Percentiles rank a stretch among this genome's conserved stretches.
Conservation (phyloP, 2,797 vertebrate species). For the Phyllotis vaccarum region DNA sequence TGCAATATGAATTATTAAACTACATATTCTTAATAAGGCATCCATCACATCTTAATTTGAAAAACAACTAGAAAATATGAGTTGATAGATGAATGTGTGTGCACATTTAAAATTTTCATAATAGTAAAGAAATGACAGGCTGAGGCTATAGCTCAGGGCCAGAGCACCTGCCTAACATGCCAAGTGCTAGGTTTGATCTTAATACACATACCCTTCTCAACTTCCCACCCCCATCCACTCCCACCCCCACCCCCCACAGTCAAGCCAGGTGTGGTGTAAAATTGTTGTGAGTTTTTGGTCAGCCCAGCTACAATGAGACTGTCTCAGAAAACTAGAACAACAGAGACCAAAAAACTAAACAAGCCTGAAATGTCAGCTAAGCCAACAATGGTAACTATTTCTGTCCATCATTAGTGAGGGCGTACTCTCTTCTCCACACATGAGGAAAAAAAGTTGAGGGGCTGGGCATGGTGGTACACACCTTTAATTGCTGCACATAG, state of each 20-base stretch:
- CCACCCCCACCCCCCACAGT: too few species aligned
- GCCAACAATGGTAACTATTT: not conserved
- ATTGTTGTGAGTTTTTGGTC: not conserved
- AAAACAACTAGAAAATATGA: slow-evolving; percentile 11
- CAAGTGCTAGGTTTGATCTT: not conserved
- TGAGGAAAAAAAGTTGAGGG: not conserved
- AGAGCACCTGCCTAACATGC: not conserved
- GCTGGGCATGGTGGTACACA: not conserved
- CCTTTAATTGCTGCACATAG: not conserved
- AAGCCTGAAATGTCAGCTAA: not conserved
- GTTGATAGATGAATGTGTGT: not conserved
- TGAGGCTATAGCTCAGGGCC: not conserved
- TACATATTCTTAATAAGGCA: not conserved
- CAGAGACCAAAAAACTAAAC: not conserved
- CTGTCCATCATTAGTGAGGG: not conserved
- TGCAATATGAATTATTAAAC: not conserved
- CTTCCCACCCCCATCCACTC: not conserved
- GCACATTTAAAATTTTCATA: slow-evolving; percentile 45
- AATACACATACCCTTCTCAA: too few species aligned
- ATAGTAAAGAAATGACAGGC: not conserved
- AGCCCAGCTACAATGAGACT: not conserved
- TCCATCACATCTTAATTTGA: not conserved
- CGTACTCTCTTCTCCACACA: not conserved
- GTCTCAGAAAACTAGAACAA: not conserved
- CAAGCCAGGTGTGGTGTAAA: not conserved